Evolutionary conservation across 2,797 vertebrate species (phyloP).

Genomic region (Hypotaenidia okinawae): DNA sequence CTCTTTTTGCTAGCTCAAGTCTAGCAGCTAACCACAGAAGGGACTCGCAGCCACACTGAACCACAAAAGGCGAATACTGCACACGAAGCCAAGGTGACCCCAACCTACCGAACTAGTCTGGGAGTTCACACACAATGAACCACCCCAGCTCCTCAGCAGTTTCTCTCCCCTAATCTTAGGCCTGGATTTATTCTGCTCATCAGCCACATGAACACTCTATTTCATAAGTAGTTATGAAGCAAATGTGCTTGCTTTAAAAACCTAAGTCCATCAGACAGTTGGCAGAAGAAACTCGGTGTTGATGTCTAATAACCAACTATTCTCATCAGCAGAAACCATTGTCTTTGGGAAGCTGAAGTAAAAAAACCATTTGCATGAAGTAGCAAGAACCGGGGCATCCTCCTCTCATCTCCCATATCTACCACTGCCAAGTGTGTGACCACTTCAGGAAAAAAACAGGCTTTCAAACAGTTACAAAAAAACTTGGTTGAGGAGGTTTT

Average conservation of each 20-base stretch:
- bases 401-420: background rate
- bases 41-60: background rate
- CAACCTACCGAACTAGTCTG: fast-evolving
- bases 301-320: no score
- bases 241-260: no score
- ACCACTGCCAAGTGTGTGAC: background rate
- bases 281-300: no score
- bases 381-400: background rate
- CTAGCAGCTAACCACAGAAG: background rate
- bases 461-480: background rate
- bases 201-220: background rate
- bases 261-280: no score
- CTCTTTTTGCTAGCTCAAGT: background rate
- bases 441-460: background rate
- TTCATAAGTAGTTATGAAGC: background rate
- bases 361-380: background rate
- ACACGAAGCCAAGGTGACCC: background rate
- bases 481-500: background rate
- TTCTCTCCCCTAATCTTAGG: background rate
- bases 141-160: no score
- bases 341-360: no score
- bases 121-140: background rate
- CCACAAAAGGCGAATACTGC: background rate
- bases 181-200: background rate
- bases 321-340: no score